These are phyloP conservation scores for Mobula birostris DNA, from an alignment of 2,113 vertebrate species.

Conservation along the genomic window DNA sequence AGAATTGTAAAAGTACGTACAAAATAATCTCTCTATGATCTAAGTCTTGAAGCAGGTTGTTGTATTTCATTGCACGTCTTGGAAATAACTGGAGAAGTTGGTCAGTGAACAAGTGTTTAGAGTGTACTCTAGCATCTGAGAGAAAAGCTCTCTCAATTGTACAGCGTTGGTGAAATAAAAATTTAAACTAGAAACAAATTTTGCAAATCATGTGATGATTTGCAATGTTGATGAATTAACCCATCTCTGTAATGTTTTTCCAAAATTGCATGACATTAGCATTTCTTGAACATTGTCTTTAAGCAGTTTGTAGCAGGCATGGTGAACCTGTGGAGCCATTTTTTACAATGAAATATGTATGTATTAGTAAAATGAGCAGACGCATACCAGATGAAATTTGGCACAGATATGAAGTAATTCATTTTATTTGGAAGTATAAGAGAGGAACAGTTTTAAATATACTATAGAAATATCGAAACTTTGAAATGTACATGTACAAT, in stretches of 20 bases:
- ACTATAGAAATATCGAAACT: too few relatives aligned
- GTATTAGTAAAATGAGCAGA: too few relatives aligned
- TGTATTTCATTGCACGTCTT: neutral
- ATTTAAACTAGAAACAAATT: neutral
- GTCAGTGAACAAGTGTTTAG: neutral
- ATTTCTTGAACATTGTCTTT: neutral
- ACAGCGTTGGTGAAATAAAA: neutral
- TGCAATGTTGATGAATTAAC: neutral
- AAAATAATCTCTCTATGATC: neutral
- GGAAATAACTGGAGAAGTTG: neutral
- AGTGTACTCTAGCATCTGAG: neutral
- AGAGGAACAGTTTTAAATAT: too few relatives aligned
- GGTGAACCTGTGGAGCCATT: too few relatives aligned
- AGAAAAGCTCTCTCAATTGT: neutral
- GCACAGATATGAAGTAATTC: too few relatives aligned
- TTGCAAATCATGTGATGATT: neutral
- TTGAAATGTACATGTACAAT: too few relatives aligned
- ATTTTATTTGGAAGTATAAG: too few relatives aligned
- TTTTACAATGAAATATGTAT: neutral
- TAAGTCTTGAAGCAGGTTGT: neutral
- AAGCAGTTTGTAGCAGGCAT: neutral
- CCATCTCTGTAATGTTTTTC: too few relatives aligned
- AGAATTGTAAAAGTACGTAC: neutral
- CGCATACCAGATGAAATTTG: too few relatives aligned
- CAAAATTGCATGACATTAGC: neutral